Evolutionary conservation across 2,113 vertebrate genomes (phyloP), one percentile per base, ranked within the genome.

Genomic region (Piprites chloris): DNA sequence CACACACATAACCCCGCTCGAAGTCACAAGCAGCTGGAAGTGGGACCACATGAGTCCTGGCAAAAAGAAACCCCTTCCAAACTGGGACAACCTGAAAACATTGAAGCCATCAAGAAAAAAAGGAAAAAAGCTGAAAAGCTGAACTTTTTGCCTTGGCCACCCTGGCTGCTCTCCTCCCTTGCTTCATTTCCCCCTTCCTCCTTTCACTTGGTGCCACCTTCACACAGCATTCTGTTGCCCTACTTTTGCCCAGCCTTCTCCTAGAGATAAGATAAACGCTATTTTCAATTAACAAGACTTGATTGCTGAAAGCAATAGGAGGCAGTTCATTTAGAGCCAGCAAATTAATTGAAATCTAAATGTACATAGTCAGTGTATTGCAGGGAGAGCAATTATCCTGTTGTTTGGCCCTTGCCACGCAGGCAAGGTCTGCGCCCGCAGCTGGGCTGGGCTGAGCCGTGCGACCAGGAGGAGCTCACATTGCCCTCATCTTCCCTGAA

Each of bases 261-360:
- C 92, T 97, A 96, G 88, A 97, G 95, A 96, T 80, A 98, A 95
- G 97, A 93, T 89, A 89, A 95, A 95, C 32, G 14, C 80, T 96
- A 67, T 96, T 98, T 98, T 97, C 96, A 97, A 96, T 98, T 97
- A 98, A 97, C 90, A 92, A 94, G 93, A 83, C 94, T 91, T 97
- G 94, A 97, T 97, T 97, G 94, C 97, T 96, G 89, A 96, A 96
- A 97, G 97, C 95, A 89, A 93, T 94, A 81, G 94, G 96, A 96
- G 91, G 89, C 76, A 97, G 90, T 96, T 97, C 96, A 89, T 95
- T 94, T 93, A 95, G 92, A 96, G 95, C 93, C 93, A 92, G 96
- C 87, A 96, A 97, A 96, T 97, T 97, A 97, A 98, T 97, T 97
- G 97, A 97, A 97, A 91, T 81, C 94, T 83, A 75, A 93, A 97